Percentiles rank a stretch among this genome's conserved stretches.
Conservation (phyloP, 2,888 invertebrate species). For the Tupiocoris notatus region DNA sequence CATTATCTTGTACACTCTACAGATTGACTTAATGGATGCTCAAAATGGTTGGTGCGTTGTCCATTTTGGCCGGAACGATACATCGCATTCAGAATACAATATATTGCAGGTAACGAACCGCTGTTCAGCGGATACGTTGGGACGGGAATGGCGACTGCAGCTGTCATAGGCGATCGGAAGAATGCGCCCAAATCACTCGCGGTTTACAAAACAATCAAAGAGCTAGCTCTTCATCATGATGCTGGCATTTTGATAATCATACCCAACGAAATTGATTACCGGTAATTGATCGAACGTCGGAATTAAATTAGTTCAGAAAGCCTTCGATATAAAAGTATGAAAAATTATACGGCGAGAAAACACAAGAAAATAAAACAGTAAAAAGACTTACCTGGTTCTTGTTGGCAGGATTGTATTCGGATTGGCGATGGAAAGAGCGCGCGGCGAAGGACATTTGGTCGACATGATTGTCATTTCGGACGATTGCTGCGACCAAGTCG, state of each 20-base stretch:
- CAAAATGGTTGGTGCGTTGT: no score
- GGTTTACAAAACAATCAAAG: conserved; percentile 41
- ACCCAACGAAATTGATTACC: conserved; percentile 8
- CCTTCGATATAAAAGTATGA: background rate
- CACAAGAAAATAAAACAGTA: no score
- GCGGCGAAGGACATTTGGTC: conserved; percentile 36
- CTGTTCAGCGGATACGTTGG: conserved; percentile 57
- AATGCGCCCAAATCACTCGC: conserved; percentile 33
- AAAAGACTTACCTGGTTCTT: conserved; percentile 29
- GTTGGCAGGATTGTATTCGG: conserved; percentile 41
- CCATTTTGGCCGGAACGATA: no score
- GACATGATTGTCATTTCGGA: conserved; percentile 51
- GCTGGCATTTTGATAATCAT: conserved; percentile 43
- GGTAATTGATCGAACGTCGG: background rate
- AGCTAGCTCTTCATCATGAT: conserved; percentile 33
- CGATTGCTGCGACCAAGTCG: conserved; percentile 53
- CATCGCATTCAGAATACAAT: no score
- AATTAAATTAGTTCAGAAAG: background rate
- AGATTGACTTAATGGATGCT: no score
- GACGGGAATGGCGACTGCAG: conserved; percentile 57
- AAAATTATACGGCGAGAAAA: no score
- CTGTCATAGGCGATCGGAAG: conserved; percentile 55
- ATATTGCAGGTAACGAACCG: conserved; percentile 55
- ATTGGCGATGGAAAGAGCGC: conserved; percentile 43
- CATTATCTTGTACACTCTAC: no score